Base-by-base conservation (phyloP, 1,140 invertebrate species). In the Papilio polyxenes region DNA sequence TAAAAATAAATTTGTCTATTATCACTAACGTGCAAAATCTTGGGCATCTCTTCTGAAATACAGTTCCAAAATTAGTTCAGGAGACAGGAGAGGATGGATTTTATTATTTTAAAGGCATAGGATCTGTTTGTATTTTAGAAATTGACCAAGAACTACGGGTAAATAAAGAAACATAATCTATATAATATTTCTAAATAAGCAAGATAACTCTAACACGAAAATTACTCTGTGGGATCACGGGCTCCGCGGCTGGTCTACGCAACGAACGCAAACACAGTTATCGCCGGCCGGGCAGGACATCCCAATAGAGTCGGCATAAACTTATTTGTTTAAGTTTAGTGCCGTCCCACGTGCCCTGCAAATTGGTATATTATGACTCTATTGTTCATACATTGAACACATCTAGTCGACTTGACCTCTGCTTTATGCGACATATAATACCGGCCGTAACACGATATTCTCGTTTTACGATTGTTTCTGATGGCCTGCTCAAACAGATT, bases 241-340 rank as follows among this genome's bases (percentile, higher is more conserved):
- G 37, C 77, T 62, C 17, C 13, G 75, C 23, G 75, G 40, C 75
- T 75, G 44, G 75, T 51, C 10, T 37, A 62, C 56, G 56, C 77
- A 65, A 79, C 20, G 77, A 65, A 79, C 20, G 77, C 77, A 79
- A 79, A 79, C 56, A 79, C 20, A n/a, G 48, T 75, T 75, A 86
- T 87, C 83, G 51, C 84, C 83, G 62, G 80, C 69, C 86, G 77
- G 84, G 88, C 92, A 92, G 92, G 92, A 94, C 92, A 92, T 92
- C 91, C 89, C 91, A 92, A 92, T 94, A 92, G 90, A 94, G 88
- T 85, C 83, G 87, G 85, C 88, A 89, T 92, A 92, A 92, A 92
- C 88, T 92, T 94, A 94, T 94, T 93, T 94, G 91, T 93, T 94
- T 93, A 93, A 94, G 91, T 93, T 94, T 94, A 94, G 86, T 89